Conservation (phyloP, 1,140 invertebrate species). For the Drosophila repletoides region DNA sequence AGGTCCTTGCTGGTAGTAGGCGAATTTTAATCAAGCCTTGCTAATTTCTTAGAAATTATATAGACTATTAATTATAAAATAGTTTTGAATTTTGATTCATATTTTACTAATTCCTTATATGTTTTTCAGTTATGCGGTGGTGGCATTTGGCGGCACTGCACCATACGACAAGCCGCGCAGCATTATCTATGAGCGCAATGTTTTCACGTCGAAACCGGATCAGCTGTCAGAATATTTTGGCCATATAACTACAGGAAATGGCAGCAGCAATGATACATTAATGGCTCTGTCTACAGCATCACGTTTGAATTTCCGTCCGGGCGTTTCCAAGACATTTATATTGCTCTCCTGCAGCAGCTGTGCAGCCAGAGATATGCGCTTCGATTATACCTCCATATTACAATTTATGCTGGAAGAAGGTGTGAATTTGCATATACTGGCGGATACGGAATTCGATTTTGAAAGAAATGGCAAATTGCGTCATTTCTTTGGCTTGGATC, state of each 20-base stretch:
- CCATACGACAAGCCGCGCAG: constrained; percentile 88
- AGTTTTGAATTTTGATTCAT: not conserved
- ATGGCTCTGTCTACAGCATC: constrained; percentile 89
- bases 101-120: not conserved
- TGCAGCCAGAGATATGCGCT: constrained; percentile 87
- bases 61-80: not conserved
- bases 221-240: constrained; percentile 67
- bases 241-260: constrained; percentile 83
- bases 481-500: constrained; percentile 91
- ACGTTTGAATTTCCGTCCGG: constrained; percentile 90
- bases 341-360: constrained; percentile 91
- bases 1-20: too few species aligned
- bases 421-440: constrained; percentile 91
- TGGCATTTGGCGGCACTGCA: constrained; percentile 90
- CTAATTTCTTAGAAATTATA: too few species aligned
- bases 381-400: constrained; percentile 90
- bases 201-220: constrained; percentile 86
- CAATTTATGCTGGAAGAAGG: constrained; percentile 90
- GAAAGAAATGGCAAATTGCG: constrained; percentile 88
- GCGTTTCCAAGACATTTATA: constrained; percentile 92
- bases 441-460: constrained; percentile 89
- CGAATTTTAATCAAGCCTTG: too few species aligned
- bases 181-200: constrained; percentile 86
- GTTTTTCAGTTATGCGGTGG: constrained; percentile 87
- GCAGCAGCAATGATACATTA: constrained; percentile 87